Conservation (phyloP, 2,888 invertebrate genomes). For the Drosophila sordidula region DNA sequence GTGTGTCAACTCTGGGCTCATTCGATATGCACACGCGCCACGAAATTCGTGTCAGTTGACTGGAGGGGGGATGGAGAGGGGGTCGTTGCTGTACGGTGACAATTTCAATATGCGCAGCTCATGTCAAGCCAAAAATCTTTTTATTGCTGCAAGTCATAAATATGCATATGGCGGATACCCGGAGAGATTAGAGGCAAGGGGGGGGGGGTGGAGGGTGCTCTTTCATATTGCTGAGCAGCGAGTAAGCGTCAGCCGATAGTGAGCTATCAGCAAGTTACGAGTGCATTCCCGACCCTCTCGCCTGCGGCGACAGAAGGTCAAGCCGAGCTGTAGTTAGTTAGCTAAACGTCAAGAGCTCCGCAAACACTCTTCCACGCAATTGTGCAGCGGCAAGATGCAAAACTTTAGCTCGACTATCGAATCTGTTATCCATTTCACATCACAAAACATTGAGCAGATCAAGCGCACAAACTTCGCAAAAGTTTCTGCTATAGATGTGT, state of each 20-base stretch:
- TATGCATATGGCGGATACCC: conserved; percentile 5
- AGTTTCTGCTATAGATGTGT: conserved; percentile 12
- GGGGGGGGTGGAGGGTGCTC: not conserved
- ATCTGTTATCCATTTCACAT: conserved; percentile 4
- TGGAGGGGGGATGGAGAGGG: not conserved
- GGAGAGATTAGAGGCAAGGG: not conserved
- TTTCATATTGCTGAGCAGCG: conserved; percentile 4
- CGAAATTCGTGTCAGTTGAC: conserved; percentile 11
- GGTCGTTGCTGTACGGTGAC: not conserved
- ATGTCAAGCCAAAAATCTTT: conserved; percentile 38
- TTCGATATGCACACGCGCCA: conserved; percentile 27
- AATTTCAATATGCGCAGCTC: conserved; percentile 30
- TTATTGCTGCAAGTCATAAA: conserved; percentile 49
- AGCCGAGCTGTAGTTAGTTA: conserved; percentile 7
- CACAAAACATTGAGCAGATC: conserved; percentile 6
- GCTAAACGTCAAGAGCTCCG: conserved; percentile 40
- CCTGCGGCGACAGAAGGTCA: conserved; percentile 1
- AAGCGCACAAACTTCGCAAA: conserved; percentile 20
- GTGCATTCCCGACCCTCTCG: conserved; percentile 5
- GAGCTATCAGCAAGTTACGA: conserved; percentile 15
- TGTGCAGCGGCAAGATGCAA: not conserved
- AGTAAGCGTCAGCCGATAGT: conserved; percentile 21
- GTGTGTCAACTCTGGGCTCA: conserved; percentile 6
- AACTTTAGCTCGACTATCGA: conserved; percentile 16
- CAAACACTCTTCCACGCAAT: conserved; percentile 41